Evolutionary conservation across 2,113 vertebrate species (phyloP).

Genomic region (Oostethus manadensis): DNA sequence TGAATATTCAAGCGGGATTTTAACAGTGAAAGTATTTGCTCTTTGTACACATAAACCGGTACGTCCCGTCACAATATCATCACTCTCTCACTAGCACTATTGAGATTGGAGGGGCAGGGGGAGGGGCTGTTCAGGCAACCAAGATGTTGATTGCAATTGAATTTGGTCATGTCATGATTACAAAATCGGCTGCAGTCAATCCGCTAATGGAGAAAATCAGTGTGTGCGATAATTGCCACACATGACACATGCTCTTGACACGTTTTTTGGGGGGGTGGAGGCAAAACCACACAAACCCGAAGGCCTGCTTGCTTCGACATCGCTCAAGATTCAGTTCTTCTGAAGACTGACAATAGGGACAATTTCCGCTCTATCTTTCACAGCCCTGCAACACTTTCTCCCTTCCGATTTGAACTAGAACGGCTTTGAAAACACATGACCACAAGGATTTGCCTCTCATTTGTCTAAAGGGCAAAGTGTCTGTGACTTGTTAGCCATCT

Average conservation of each 20-base stretch:
- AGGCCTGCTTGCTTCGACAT: no score
- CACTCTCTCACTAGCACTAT: conserved; percentile 4
- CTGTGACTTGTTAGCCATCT: conserved; percentile 1
- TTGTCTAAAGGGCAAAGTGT: conserved; percentile 64
- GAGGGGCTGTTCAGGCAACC: not conserved
- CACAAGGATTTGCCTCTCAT: conserved; percentile 73
- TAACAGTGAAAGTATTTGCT: conserved; percentile 45
- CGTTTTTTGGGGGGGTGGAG: not conserved
- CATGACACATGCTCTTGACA: conserved; percentile 18
- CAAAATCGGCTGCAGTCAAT: conserved; percentile 52
- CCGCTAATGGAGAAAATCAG: conserved; percentile 53
- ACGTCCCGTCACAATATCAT: conserved; percentile 50
- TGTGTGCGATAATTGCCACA: conserved; percentile 50
- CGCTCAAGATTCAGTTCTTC: no score
- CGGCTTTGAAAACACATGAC: conserved; percentile 66
- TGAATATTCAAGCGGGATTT: conserved; percentile 30
- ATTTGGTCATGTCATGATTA: conserved; percentile 60
- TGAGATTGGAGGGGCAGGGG: not conserved
- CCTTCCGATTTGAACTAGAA: conserved; percentile 59
- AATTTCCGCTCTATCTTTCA: conserved; percentile 23
- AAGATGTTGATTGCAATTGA: conserved; percentile 55
- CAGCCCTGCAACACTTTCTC: conserved; percentile 37
- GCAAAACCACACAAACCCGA: not conserved
- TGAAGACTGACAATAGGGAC: conserved; percentile 6
- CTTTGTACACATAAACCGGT: conserved; percentile 64